Evolutionary conservation across 2,888 invertebrate species (phyloP), one percentile per base, ranked within the genome.

Genomic region (Hedya salicella): DNA sequence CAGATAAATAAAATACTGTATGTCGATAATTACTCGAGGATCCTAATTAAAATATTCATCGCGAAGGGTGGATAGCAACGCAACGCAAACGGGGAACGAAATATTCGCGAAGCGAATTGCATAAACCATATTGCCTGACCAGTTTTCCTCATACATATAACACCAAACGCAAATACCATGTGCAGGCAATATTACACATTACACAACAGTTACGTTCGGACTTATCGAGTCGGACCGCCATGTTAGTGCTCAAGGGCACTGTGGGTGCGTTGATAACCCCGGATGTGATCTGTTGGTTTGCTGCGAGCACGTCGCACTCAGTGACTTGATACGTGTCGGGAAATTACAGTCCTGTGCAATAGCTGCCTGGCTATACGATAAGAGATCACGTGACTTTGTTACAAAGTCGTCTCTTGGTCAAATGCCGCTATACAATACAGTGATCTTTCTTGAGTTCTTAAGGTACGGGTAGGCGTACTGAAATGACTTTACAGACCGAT

Each of bases 191-290:
- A 50, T 19, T 9, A 64, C 50, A 64, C 25, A 59, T 64, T 59
- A 59, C 44, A 59, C 44, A 64, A 64, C 49, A 57, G 21, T 64
- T 44, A 21, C 64, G 56, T 21, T 57, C 13, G 16, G 48, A 54
- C 17, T 32, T 57, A 63, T 63, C 56, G 56, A 56, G 40, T 48
- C 44, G 53, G 13, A 44, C n/a, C 40, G 56, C 49, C 14, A 40
- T 48, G 57, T 59, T 48, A 17, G 57, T 40, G 39, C 39, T 57
- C 63, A 63, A 63, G 63, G 63, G 56, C 49, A 42, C 16, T 16
- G 63, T 56, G 40, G 49, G 19, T 32, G 44, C 36, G 21, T 49
- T 49, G 56, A 49, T 56, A 56, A 56, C 32, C 46, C 25, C 36
- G 30, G 17, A 42, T 14, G 25, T 36, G 19, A 59, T 32, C 21